A percentile compares a stretch with the other conserved stretches of the same genome.
These are phyloP conservation scores for Tenthredo mesomela DNA, from an alignment of 2,888 invertebrate genomes.

Conservation along the genomic window DNA sequence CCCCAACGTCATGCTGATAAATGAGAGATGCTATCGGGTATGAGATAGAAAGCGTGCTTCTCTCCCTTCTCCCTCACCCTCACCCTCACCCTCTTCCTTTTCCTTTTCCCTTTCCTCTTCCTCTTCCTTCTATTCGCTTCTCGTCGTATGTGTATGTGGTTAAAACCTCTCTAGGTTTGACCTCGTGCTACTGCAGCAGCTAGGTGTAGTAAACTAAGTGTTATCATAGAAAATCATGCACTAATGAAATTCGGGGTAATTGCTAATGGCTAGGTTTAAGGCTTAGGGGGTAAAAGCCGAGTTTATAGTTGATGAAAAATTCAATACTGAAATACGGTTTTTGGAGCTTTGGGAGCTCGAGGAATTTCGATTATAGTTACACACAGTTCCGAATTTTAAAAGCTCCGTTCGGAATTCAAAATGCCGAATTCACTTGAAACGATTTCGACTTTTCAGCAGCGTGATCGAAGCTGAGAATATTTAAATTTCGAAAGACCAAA, in stretches of 20 bases:
- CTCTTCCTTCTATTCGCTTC: neutral
- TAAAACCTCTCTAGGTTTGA: neutral
- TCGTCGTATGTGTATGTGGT: neutral
- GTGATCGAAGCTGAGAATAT: too few relatives aligned
- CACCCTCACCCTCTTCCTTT: neutral
- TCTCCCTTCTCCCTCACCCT: neutral
- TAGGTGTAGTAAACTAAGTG: neutral
- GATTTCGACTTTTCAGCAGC: too few relatives aligned
- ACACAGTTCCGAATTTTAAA: neutral
- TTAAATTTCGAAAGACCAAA: too few relatives aligned
- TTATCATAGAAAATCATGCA: conserved; percentile 17
- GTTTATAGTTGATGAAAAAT: neutral
- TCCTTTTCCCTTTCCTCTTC: neutral
- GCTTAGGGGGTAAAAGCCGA: neutral
- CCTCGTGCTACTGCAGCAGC: neutral
- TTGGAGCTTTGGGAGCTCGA: neutral
- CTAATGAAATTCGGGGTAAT: conserved; percentile 5
- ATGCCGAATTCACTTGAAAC: too few relatives aligned
- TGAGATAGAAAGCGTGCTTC: neutral
- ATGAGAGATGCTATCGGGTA: conserved; percentile 67
- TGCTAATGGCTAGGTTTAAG: neutral
- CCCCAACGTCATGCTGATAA: conserved; percentile 64
- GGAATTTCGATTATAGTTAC: neutral
- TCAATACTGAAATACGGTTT: neutral
- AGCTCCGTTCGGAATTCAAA: too few relatives aligned